Percentiles rank a stretch among this genome's conserved stretches.
Conservation (phyloP, 1,140 invertebrate species). For the Zaprionus kolodkinae region DNA sequence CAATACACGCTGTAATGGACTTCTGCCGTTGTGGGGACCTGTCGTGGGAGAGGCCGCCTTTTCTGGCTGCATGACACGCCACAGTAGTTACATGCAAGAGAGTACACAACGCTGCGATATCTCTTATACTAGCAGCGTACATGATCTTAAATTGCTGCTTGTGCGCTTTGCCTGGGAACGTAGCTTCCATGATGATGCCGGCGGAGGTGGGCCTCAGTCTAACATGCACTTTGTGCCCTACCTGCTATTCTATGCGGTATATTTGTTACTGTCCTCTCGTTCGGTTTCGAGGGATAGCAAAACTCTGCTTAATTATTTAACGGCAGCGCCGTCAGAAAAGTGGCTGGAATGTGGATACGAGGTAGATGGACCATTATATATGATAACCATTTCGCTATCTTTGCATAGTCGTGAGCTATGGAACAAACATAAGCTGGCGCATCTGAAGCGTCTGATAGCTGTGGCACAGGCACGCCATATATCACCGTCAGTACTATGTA, state of each 20-base stretch:
- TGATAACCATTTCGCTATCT: conserved; percentile 91
- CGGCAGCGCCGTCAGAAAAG: conserved; percentile 85
- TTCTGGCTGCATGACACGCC: conserved; percentile 95
- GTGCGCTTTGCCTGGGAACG: conserved; percentile 96
- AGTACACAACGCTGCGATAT: conserved; percentile 95
- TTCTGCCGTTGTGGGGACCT: conserved; percentile 98
- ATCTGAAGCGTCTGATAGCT: conserved; percentile 91
- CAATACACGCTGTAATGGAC: conserved; percentile 98
- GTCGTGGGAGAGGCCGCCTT: conserved; percentile 97
- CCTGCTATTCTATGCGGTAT: conserved; percentile 96
- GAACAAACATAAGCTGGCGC: conserved; percentile 88
- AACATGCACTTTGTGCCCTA: conserved; percentile 99
- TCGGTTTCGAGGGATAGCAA: conserved; percentile 88
- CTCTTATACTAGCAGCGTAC: conserved; percentile 93
- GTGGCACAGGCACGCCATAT: conserved; percentile 91
- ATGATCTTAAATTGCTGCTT: conserved; percentile 96
- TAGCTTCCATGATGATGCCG: conserved; percentile 98
- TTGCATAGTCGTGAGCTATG: conserved; percentile 90
- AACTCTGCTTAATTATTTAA: conserved; percentile 89
- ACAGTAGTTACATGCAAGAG: conserved; percentile 94
- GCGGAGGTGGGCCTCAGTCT: conserved; percentile 97
- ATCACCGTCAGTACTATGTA: conserved; percentile 85
- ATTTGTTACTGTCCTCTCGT: conserved; percentile 87
- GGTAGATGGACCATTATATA: conserved; percentile 95
- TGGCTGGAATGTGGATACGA: conserved; percentile 94